Conservation (phyloP, 1,140 invertebrate species). For the Drosophila pseudoobscura region DNA sequence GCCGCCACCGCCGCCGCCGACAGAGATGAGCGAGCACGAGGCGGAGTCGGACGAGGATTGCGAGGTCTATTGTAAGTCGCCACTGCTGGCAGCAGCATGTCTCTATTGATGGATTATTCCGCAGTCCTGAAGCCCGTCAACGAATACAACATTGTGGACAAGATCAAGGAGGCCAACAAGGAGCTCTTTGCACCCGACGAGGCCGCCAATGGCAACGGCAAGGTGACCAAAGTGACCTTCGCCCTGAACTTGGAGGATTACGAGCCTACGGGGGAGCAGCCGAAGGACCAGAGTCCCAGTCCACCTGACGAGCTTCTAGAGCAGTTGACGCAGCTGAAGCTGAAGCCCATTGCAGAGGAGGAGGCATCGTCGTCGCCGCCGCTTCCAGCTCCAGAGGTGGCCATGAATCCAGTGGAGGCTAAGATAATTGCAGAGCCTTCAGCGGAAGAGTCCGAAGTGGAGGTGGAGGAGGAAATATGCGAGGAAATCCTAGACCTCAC, state of each 20-base stretch:
- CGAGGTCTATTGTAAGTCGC: conserved; percentile 86
- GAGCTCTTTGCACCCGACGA: conserved; percentile 62
- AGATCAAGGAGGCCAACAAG: conserved; percentile 82
- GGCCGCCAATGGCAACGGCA: conserved; percentile 5
- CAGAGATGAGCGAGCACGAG: conserved; percentile 91
- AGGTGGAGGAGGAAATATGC: conserved; percentile 72
- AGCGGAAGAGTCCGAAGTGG: conserved; percentile 7
- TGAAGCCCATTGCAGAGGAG: conserved; percentile 62
- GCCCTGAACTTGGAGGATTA: conserved; percentile 75
- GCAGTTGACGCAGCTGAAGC: conserved; percentile 88
- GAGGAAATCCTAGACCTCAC: conserved; percentile 70
- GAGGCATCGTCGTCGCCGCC: conserved; percentile 13
- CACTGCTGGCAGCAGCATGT: conserved; percentile 33
- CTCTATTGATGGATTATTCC: conserved; percentile 62
- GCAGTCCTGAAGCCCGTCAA: conserved; percentile 81
- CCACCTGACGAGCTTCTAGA: conserved; percentile 59
- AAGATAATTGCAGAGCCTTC: background rate
- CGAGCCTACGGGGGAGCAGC: conserved; percentile 47
- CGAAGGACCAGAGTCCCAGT: conserved; percentile 32
- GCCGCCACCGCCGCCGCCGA: background rate
- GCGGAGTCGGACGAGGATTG: conserved; percentile 96
- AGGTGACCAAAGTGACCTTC: conserved; percentile 75
- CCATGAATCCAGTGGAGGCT: background rate
- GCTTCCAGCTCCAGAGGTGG: background rate
- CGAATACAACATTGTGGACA: conserved; percentile 83